Evolutionary conservation across 2,797 vertebrate species (phyloP), one percentile per base, ranked within the genome.

Genomic region (Channa striata): DNA sequence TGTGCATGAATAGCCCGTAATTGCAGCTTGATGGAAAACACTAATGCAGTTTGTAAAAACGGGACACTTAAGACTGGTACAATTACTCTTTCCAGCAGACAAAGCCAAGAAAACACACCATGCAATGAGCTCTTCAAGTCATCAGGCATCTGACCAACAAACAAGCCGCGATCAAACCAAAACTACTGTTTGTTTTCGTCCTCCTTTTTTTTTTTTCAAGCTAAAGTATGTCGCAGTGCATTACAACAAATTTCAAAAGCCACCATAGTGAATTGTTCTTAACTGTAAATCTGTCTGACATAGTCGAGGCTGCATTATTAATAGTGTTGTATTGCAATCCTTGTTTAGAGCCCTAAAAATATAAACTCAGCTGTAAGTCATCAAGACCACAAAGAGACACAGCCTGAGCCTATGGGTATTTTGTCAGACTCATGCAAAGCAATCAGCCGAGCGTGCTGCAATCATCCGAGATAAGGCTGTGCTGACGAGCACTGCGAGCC

Each of bases 21-120:
- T 90, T 92, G 89, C 82, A 83, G 76, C 83, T 88, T 86, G 89
- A 87, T 91, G 91, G 89, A 93, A 92, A 92, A 93, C 87, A 86
- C 87, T 91, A 93, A 93, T 90, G 90, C 84, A 72, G 81, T 87
- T 91, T 60, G 59, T 92, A 90, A 93, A 92, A 81, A 84, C 40
- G 59, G 82, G 87, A 90, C 88, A 89, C 86, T 93, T 90, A 90
- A 87, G 78, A 85, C 80, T 77, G 74, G 75, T 77, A 87, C 85
- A 89, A 91, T 93, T 87, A 87, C 85, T 88, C 83, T 93, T 92
- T 91, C 86, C 88, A 89, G 70, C 48, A 72, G 67, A 89, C 85
- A 72, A 86, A 89, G 90, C 91, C 89, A 91, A 90, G 71, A 83
- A 85, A 86, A 76, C 53, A 43, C 80, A 78, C 69, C 80, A 71